phyloP scores from a whole-genome alignment of 1,140 invertebrate genomes.

The Diprion similis region DNA sequence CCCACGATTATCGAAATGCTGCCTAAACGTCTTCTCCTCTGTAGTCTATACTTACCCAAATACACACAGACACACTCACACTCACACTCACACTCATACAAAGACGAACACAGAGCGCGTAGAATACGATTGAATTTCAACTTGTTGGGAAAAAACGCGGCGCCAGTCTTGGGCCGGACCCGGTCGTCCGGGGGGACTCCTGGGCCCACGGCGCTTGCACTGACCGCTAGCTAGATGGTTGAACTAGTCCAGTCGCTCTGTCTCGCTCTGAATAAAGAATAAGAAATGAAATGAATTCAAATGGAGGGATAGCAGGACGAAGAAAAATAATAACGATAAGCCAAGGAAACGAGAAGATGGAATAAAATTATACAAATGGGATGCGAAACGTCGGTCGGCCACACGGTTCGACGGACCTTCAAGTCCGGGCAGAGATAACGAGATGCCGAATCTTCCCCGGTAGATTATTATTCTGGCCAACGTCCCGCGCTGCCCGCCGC shows the following conservation, averaged over 20 bases:
- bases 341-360: background rate
- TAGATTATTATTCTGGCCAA: background rate
- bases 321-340: constrained; percentile 11
- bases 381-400: constrained; percentile 22
- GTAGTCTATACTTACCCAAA: background rate
- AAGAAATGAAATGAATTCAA: constrained; percentile 22
- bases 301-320: constrained; percentile 9
- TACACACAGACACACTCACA: background rate
- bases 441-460: background rate
- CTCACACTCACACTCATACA: background rate
- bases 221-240: constrained; percentile 60
- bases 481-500: background rate
- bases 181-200: constrained; percentile 50
- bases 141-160: constrained; percentile 16
- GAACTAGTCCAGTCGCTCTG: constrained; percentile 59
- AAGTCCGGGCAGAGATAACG: constrained; percentile 10
- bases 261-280: constrained; percentile 37
- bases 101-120: background rate
- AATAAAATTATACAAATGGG: constrained; percentile 23
- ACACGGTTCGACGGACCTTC: constrained; percentile 17
- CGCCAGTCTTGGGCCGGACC: constrained; percentile 39
- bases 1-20: too few relatives aligned
- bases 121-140: background rate
- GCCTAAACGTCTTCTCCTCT: background rate
- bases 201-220: constrained; percentile 59